Conservation (phyloP, 2,113 vertebrate genomes). For the Plecturocebus donacophilus region DNA sequence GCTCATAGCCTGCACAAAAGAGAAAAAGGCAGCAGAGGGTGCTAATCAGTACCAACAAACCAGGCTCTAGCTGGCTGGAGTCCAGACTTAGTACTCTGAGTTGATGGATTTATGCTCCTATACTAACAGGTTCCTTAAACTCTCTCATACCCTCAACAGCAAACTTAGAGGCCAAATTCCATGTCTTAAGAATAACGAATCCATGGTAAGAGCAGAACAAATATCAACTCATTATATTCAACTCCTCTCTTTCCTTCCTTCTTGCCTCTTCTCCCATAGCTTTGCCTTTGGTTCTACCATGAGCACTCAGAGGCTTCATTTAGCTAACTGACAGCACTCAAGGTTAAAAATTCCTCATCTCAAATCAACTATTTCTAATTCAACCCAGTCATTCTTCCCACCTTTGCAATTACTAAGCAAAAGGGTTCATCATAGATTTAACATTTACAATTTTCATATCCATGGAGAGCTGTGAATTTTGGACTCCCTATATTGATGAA, state of each 20-base stretch:
- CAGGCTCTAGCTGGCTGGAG: background rate
- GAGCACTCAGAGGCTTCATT: background rate
- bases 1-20: constrained; percentile 91
- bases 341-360: background rate
- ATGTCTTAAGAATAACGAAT: background rate
- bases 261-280: background rate
- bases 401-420: background rate
- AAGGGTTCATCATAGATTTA: background rate
- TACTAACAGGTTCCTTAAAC: background rate
- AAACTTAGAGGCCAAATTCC: background rate
- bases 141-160: background rate
- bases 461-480: background rate
- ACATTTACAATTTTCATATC: background rate
- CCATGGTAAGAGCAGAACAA: background rate
- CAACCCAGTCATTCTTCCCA: constrained; percentile 18
- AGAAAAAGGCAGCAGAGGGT: background rate
- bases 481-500: background rate
- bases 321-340: background rate
- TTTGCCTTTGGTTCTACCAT: background rate
- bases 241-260: background rate
- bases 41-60: background rate
- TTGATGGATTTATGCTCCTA: background rate
- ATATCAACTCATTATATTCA: background rate
- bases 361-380: constrained; percentile 10
- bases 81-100: background rate